Evolutionary conservation across 2,888 invertebrate genomes (phyloP).

Genomic region (Drosophila hamatofila): DNA sequence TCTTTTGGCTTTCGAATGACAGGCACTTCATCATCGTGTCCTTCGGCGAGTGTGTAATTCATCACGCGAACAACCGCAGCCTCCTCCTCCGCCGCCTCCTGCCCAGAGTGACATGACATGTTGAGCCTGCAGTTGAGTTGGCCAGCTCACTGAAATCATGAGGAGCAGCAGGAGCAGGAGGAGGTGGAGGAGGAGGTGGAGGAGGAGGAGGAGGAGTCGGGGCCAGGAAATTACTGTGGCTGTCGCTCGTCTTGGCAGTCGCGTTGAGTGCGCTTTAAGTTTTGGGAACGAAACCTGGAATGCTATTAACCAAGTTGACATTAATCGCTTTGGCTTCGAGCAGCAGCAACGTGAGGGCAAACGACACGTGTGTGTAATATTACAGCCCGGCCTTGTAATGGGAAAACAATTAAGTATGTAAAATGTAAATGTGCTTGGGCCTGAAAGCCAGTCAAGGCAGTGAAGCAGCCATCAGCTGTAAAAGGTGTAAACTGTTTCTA

Average conservation of each 20-base stretch:
- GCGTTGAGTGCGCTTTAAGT: slow-evolving; percentile 61
- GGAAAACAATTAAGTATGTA: slow-evolving; percentile 76
- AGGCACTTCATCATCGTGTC: slow-evolving; percentile 81
- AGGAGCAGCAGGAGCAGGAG: not conserved
- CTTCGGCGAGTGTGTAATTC: slow-evolving; percentile 81
- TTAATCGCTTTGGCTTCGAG: slow-evolving; percentile 74
- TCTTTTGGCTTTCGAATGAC: slow-evolving; percentile 80
- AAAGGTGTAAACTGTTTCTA: not conserved
- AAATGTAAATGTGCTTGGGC: slow-evolving; percentile 62
- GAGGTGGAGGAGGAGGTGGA: not conserved
- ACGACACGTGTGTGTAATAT: slow-evolving; percentile 38
- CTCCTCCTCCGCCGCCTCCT: slow-evolving; percentile 12
- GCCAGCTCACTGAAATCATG: slow-evolving; percentile 17
- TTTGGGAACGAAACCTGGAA: slow-evolving; percentile 63
- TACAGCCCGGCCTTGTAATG: slow-evolving; percentile 61
- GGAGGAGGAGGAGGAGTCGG: not conserved
- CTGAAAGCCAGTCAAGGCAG: slow-evolving; percentile 2
- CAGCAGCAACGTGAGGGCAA: not conserved
- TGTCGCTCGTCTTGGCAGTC: slow-evolving; percentile 33
- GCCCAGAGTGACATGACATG: slow-evolving; percentile 68
- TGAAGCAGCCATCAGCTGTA: slow-evolving; percentile 1
- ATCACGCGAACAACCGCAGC: slow-evolving; percentile 81
- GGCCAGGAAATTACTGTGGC: slow-evolving; percentile 55
- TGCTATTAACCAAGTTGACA: slow-evolving; percentile 81
- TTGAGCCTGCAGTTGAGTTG: slow-evolving; percentile 75